These are phyloP conservation scores for Xenops minutus DNA, from an alignment of 2,797 vertebrate genomes.

Conservation along the genomic window DNA sequence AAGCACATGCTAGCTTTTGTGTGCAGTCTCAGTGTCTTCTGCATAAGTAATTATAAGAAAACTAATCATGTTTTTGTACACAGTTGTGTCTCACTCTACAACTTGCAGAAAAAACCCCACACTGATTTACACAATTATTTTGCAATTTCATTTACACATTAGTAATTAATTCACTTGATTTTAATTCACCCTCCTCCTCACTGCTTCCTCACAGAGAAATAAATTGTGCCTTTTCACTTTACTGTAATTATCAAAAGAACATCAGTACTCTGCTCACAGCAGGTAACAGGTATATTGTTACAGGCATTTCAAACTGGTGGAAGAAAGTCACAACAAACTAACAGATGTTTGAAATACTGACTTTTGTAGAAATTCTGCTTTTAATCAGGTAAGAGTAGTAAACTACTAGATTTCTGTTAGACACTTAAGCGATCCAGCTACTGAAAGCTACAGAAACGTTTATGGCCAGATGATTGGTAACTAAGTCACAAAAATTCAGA, in stretches of 20 bases:
- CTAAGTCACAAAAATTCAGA: neutral
- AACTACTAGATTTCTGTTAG: neutral
- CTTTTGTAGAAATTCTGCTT: neutral
- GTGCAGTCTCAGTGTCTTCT: neutral
- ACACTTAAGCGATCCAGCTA: neutral
- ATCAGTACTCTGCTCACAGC: neutral
- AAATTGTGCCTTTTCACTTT: neutral
- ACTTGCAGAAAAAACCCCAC: neutral
- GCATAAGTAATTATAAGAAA: neutral
- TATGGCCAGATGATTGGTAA: neutral
- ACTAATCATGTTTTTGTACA: neutral
- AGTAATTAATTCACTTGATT: neutral
- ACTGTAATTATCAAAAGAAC: neutral
- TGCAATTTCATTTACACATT: neutral
- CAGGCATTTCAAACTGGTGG: neutral
- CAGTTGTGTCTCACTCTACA: neutral
- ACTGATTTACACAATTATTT: neutral
- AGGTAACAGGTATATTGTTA: neutral
- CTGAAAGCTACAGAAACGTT: neutral
- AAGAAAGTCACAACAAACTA: neutral
- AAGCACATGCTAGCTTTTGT: neutral
- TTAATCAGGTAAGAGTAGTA: neutral
- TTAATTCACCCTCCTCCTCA: neutral
- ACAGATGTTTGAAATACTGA: neutral
- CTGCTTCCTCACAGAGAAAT: neutral